These are phyloP conservation scores for Drosophila aldrichi DNA, from an alignment of 2,888 invertebrate genomes.

Conservation along the genomic window DNA sequence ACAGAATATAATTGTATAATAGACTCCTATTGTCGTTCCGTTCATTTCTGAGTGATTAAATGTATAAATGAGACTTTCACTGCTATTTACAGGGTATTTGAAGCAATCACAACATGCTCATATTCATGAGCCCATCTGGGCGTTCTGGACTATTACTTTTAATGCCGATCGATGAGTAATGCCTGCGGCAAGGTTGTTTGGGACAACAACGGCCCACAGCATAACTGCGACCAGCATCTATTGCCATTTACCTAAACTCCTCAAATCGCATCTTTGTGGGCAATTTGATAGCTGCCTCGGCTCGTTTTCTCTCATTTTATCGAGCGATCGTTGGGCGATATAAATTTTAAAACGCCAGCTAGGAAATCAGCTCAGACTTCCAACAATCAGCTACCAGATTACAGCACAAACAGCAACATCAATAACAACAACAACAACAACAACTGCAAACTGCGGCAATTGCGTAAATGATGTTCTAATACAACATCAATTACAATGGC, in stretches of 20 bases:
- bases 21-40: too few relatives aligned
- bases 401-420: conserved; percentile 28
- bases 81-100: conserved; percentile 29
- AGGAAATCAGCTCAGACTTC: conserved; percentile 40
- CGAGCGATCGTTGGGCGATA: conserved; percentile 51
- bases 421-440: conserved; percentile 28
- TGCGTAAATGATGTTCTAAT: conserved; percentile 81
- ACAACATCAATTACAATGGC: conserved; percentile 80
- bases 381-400: conserved; percentile 52
- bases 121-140: conserved; percentile 27
- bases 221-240: conserved; percentile 19
- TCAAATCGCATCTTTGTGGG: conserved; percentile 24
- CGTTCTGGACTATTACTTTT: conserved; percentile 55
- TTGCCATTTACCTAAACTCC: conserved; percentile 38
- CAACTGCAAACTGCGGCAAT: conserved; percentile 65
- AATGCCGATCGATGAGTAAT: conserved; percentile 42
- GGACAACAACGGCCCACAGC: conserved; percentile 33
- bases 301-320: conserved; percentile 32
- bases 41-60: too few relatives aligned
- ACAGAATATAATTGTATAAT: too few relatives aligned
- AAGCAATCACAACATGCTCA: conserved; percentile 16
- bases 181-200: conserved; percentile 63
- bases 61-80: too few relatives aligned
- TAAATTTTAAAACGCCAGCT: conserved; percentile 51
- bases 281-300: conserved; percentile 55